Base-by-base conservation (phyloP, 2,888 invertebrate genomes). In the Calliscelio sp. region DNA sequence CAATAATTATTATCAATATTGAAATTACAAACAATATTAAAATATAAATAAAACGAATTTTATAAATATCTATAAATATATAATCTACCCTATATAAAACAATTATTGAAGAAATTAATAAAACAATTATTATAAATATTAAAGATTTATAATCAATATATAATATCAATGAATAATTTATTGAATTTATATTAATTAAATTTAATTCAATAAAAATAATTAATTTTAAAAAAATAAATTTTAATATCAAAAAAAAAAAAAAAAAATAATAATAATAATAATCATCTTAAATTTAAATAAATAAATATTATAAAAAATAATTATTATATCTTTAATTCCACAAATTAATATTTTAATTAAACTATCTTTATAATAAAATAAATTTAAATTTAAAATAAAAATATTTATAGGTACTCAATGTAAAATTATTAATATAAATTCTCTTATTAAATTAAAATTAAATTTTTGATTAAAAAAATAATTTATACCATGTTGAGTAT, bases 261-360 rank as follows among this genome's bases (percentile, higher is more conserved):
- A 63, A 63, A 84, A 77, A 71, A 86, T 81, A 90, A 74, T 86
- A 92, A 87, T 91, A 92, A 93, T 88, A 91, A 92, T 86, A 89
- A 18, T 16, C 49, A 57, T 10, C 68, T 55, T 89, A 85, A 91
- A 94, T 93, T 92, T 94, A 94, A 93, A 82, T 81, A 85, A 71
- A 78, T 22, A 28, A 94, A 87, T 93, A 91, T 93, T 92, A 93
- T 94, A 93, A 94, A 93, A 93, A 90, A 92, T 89, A 93, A 66
- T 73, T 16, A 38, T 38, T 35, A 94, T 93, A 95, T 95, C 94
- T 93, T 94, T 95, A 94, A 95, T 80, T 89, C 94, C 95, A 95
- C 95, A 95, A 95, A 95, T 95, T 94, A 95, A 94, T 93, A 94
- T 95, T 95, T 95, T 95, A 86, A 57, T 93, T 95, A 95, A 95